Conservation (phyloP, 2,888 invertebrate species). For the Caenorhabditis sp. region DNA sequence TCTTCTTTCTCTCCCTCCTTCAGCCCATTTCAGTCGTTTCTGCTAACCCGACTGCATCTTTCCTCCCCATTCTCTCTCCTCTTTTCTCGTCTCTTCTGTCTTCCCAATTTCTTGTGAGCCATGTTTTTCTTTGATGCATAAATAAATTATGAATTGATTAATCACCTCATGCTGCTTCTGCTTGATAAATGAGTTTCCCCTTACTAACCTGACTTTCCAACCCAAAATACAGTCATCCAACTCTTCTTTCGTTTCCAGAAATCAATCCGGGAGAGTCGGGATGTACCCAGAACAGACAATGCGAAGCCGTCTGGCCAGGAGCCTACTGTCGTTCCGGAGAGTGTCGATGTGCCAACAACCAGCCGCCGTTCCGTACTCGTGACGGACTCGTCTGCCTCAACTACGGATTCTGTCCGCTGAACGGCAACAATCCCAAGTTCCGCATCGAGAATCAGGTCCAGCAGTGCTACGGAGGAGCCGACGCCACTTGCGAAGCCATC, state of each 20-base stretch:
- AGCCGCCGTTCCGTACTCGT: conserved; percentile 81
- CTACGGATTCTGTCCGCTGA: conserved; percentile 82
- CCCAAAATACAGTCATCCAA: no score
- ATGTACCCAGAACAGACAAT: conserved; percentile 82
- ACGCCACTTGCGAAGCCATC: conserved; percentile 82
- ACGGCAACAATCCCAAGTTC: conserved; percentile 83
- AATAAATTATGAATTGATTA: conserved; percentile 68
- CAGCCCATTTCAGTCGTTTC: conserved; percentile 21
- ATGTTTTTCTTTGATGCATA: conserved; percentile 47
- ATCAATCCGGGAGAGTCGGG: conserved; percentile 83
- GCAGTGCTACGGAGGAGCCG: conserved; percentile 81
- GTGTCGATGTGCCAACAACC: conserved; percentile 82
- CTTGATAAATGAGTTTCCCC: no score
- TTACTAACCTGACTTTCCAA: no score
- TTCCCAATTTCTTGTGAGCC: conserved; percentile 31
- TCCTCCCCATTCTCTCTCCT: conserved; percentile 8
- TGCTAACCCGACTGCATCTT: conserved; percentile 23
- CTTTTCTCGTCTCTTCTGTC: conserved; percentile 4
- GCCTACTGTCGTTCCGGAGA: conserved; percentile 82
- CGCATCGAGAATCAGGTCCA: conserved; percentile 82
- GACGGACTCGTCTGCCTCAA: conserved; percentile 80
- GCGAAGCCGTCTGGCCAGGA: conserved; percentile 82
- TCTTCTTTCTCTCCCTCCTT: conserved; percentile 29
- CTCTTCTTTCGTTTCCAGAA: conserved; percentile 68
- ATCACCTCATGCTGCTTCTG: not conserved